Evolutionary conservation across 2,888 invertebrate species (phyloP).

Genomic region (Dicycla oo): DNA sequence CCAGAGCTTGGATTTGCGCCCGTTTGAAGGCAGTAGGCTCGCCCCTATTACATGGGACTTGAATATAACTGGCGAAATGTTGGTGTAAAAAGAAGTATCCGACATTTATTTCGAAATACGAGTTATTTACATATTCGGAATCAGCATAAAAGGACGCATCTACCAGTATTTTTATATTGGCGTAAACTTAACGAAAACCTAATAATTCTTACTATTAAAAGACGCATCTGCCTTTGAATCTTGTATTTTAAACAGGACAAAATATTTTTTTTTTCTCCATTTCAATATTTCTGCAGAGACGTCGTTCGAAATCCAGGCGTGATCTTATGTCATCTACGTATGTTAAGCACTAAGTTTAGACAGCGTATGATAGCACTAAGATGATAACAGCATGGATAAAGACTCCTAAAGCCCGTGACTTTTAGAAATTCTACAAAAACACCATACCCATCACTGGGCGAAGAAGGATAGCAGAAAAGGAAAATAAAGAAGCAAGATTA

Average conservation of each 20-base stretch:
- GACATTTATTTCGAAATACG: too few species aligned
- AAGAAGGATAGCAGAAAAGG: conserved; percentile 30
- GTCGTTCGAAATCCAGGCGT: too few species aligned
- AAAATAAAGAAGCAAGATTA: conserved; percentile 40
- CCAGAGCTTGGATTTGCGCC: not conserved
- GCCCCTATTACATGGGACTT: not conserved
- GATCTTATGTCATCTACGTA: not conserved
- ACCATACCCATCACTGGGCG: conserved; percentile 47
- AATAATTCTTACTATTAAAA: too few species aligned
- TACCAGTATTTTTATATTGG: too few species aligned
- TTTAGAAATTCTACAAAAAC: conserved; percentile 12
- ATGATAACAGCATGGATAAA: conserved; percentile 13
- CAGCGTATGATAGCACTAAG: not conserved
- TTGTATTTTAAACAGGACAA: too few species aligned
- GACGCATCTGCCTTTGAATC: too few species aligned
- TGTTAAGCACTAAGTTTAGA: not conserved
- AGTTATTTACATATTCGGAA: too few species aligned
- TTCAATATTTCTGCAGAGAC: too few species aligned
- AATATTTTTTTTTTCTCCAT: too few species aligned
- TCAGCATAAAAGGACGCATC: too few species aligned
- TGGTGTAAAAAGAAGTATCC: too few species aligned
- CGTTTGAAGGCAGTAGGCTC: not conserved
- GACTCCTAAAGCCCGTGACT: not conserved
- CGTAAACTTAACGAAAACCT: too few species aligned
- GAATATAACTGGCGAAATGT: not conserved